A percentile compares a stretch with the other conserved stretches of the same genome.
phyloP scores from a whole-genome alignment of 1,140 invertebrate species.

The Eciton burchellii region DNA sequence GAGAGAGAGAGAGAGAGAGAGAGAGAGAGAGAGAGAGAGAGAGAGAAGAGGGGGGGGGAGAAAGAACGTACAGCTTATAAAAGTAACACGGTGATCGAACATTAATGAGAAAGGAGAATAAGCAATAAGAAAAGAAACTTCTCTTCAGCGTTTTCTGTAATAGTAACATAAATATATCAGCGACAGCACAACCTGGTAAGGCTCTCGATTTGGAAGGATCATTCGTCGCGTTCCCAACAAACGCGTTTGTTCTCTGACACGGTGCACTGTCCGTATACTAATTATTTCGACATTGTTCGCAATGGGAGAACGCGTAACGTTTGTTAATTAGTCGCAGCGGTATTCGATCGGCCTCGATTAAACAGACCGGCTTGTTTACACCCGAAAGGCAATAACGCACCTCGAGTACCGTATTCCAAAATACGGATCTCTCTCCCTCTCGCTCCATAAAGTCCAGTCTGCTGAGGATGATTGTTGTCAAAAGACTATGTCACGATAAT shows the following conservation, averaged over 20 bases:
- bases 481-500: slow-evolving; percentile 15
- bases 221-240: slow-evolving; percentile 22
- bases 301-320: slow-evolving; percentile 30
- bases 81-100: not conserved
- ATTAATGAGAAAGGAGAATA: too few relatives aligned
- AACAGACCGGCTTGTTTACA: slow-evolving; percentile 43
- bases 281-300: slow-evolving; percentile 58
- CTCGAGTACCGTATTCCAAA: slow-evolving; percentile 1
- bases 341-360: slow-evolving; percentile 41
- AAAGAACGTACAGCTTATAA: not conserved
- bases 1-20: too few relatives aligned
- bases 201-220: not conserved
- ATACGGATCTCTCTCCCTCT: not conserved
- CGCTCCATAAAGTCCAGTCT: not conserved
- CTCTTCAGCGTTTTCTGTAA: not conserved
- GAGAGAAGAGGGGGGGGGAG: too few relatives aligned
- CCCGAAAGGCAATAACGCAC: slow-evolving; percentile 53
- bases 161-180: not conserved
- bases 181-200: not conserved
- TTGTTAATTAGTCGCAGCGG: slow-evolving; percentile 51
- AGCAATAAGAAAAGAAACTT: not conserved
- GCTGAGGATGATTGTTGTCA: slow-evolving; percentile 1
- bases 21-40: too few relatives aligned
- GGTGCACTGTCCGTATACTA: slow-evolving; percentile 19
- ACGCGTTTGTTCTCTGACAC: slow-evolving; percentile 36